phyloP scores from a whole-genome alignment of 2,797 vertebrate species.

The Pelodytes ibericus region DNA sequence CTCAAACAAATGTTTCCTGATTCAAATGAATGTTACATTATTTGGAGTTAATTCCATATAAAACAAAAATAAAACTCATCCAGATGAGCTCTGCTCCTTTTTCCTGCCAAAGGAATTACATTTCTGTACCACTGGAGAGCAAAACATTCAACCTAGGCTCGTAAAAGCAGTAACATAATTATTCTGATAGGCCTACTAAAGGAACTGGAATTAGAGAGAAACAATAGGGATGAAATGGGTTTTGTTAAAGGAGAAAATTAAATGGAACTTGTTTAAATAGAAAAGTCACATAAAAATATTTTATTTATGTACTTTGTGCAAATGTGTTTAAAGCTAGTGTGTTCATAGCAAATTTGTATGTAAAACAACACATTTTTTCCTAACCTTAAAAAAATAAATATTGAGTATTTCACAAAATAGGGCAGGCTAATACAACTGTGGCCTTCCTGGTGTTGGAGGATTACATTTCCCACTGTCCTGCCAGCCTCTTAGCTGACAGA shows the following conservation, averaged over 20 bases:
- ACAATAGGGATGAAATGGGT: background rate
- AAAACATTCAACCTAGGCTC: slow-evolving; percentile 10
- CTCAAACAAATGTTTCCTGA: slow-evolving; percentile 28
- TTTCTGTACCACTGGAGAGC: slow-evolving; percentile 12
- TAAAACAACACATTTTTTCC: no score
- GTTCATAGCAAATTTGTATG: no score
- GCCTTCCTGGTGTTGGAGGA: no score
- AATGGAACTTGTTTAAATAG: no score
- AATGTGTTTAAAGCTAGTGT: no score
- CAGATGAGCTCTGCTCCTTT: slow-evolving; percentile 21
- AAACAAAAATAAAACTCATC: slow-evolving; percentile 21
- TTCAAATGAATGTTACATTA: slow-evolving; percentile 14
- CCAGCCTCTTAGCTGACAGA: no score
- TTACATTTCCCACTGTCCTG: no score
- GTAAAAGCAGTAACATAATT: slow-evolving; percentile 14
- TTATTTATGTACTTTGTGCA: no score
- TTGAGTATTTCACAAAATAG: no score
- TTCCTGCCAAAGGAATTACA: slow-evolving; percentile 39
- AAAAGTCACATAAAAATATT: background rate
- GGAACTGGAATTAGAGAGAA: background rate
- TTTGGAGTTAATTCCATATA: slow-evolving; percentile 30
- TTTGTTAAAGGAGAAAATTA: no score
- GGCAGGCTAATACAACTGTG: no score
- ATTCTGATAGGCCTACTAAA: background rate
- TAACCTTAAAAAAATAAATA: no score